A percentile compares a stretch with the other conserved stretches of the same genome.
Evolutionary conservation across 1,140 invertebrate species (phyloP).

Genomic region (Trichoplusia ni): DNA sequence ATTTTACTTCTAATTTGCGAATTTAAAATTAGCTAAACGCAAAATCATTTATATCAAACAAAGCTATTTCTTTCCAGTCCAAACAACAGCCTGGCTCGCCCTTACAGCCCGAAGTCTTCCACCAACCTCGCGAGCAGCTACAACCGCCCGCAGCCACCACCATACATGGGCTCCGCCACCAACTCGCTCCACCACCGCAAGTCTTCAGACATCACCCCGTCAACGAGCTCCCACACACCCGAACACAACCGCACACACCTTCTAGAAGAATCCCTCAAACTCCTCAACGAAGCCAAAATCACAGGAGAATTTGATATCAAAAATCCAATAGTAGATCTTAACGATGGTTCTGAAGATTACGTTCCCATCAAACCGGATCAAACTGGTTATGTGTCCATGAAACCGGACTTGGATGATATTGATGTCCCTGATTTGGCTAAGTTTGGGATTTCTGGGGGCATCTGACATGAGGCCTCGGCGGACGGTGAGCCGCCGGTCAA

Average conservation of each 20-base stretch:
- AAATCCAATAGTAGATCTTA: slow-evolving; percentile 62
- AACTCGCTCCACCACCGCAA: slow-evolving; percentile 66
- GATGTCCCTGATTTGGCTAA: slow-evolving; percentile 64
- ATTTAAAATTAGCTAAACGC: not conserved
- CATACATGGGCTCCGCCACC: slow-evolving; percentile 69
- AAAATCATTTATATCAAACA: not conserved
- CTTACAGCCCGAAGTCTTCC: slow-evolving; percentile 72
- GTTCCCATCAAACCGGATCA: slow-evolving; percentile 61
- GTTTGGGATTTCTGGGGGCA: slow-evolving; percentile 58
- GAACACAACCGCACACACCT: slow-evolving; percentile 60
- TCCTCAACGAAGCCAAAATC: slow-evolving; percentile 78
- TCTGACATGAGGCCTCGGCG: slow-evolving; percentile 74
- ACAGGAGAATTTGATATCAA: slow-evolving; percentile 55
- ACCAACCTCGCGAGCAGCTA: slow-evolving; percentile 71
- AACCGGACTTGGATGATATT: slow-evolving; percentile 61
- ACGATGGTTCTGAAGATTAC: slow-evolving; percentile 66
- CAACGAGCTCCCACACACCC: slow-evolving; percentile 56
- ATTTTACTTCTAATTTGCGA: too few species aligned
- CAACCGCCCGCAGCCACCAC: slow-evolving; percentile 77
- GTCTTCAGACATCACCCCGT: slow-evolving; percentile 51
- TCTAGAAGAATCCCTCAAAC: slow-evolving; percentile 75
- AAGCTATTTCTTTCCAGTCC: slow-evolving; percentile 58
- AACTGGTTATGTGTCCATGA: slow-evolving; percentile 47
- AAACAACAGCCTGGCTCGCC: slow-evolving; percentile 71
- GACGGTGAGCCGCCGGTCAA: slow-evolving; percentile 71